Evolutionary conservation across 2,888 invertebrate genomes (phyloP), one percentile per base, ranked within the genome.

Genomic region (Acrobasis suavella): DNA sequence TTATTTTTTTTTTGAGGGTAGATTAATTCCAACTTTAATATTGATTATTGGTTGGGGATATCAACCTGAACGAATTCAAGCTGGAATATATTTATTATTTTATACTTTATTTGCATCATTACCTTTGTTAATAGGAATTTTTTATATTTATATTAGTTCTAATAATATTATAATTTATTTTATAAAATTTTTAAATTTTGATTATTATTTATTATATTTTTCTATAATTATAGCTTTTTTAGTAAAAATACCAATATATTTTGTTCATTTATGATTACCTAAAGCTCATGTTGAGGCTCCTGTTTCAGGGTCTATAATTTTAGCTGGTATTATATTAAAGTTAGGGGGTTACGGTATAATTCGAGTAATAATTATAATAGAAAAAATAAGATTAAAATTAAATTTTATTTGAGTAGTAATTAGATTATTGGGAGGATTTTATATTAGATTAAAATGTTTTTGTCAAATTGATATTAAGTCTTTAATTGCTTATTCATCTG

Each of bases 221-320:
- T n/a, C n/a, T n/a, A n/a, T n/a, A n/a, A n/a, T n/a, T n/a, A n/a
- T n/a, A n/a, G n/a, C n/a, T n/a, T n/a, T n/a, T n/a, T n/a, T n/a
- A n/a, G n/a, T n/a, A n/a, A n/a, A n/a, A n/a, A n/a, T n/a, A n/a
- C n/a, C n/a, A 82, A 93, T 95, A 80, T 96, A 93, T 94, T 91
- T 94, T 78, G 82, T 94, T 85, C 95, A 96, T 93, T 88, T 95
- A 77, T 96, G 96, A 78, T 82, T 96, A 38, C 95, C 95, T 66
- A 95, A 95, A 62, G 96, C 96, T 85, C 96, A 96, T 94, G 95
- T 96, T 1, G 96, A 96, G 70, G 96, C 96, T 63, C 95, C 96
- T 6, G 92, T 96, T 69, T 92, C 94, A 2, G 95, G 96, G 0
- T 96, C 95, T 2, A 96, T 96, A 87, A 94, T 96, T 93, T 94